Percentiles rank a stretch among this genome's conserved stretches.
These are phyloP conservation scores for Trichonephila clavata DNA, from an alignment of 1,140 invertebrate species.

Conservation along the genomic window DNA sequence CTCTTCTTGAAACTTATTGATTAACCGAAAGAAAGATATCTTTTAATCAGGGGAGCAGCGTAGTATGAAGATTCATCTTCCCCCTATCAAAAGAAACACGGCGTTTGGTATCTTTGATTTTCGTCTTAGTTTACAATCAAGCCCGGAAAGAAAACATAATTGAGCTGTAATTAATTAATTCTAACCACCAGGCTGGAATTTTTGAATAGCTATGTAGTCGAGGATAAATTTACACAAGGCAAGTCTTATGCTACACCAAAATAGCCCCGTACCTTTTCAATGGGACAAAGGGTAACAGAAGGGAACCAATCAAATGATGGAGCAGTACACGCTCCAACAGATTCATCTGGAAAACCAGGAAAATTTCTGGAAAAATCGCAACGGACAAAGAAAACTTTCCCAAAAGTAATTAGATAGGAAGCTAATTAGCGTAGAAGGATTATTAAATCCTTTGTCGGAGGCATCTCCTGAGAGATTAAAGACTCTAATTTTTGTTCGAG, in stretches of 20 bases:
- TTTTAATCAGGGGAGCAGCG: not conserved
- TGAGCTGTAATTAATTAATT: slow-evolving; percentile 38
- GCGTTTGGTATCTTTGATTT: slow-evolving; percentile 13
- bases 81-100: not conserved
- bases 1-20: not conserved
- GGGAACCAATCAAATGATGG: slow-evolving; percentile 10
- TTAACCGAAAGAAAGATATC: not conserved
- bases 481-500: slow-evolving; percentile 68
- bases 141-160: slow-evolving; percentile 25
- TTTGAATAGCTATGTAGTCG: not conserved
- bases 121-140: slow-evolving; percentile 14
- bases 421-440: slow-evolving; percentile 65
- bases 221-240: slow-evolving; percentile 35
- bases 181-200: not conserved
- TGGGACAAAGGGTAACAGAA: slow-evolving; percentile 22
- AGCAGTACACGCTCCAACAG: not conserved
- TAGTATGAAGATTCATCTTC: not conserved
- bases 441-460: slow-evolving; percentile 72
- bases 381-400: slow-evolving; percentile 66
- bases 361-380: slow-evolving; percentile 49
- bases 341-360: slow-evolving; percentile 14
- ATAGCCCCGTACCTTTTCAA: not conserved
- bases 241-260: not conserved
- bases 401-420: slow-evolving; percentile 69
- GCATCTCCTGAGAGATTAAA: slow-evolving; percentile 65